A percentile compares a stretch with the other conserved stretches of the same genome.
These are phyloP conservation scores for Frankliniella fusca DNA, from an alignment of 2,888 invertebrate species.

Conservation along the genomic window DNA sequence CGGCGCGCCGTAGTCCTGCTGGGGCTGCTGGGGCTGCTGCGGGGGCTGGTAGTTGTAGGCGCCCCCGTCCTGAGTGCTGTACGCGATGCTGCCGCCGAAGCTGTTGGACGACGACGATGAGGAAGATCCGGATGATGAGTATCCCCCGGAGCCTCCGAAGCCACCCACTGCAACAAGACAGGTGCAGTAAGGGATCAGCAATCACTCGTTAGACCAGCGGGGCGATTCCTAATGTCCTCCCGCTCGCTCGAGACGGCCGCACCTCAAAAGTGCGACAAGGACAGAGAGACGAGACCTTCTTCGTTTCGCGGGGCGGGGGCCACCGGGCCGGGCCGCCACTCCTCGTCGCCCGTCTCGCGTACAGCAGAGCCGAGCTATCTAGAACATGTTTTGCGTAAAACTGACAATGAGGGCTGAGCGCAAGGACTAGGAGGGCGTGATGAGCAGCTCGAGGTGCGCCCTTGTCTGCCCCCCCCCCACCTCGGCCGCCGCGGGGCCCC, in stretches of 20 bases:
- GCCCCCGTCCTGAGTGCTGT: slow-evolving; percentile 11
- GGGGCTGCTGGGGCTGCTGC: slow-evolving; percentile 27
- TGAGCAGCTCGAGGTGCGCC: neutral
- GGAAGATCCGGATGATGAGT: neutral
- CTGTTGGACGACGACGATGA: slow-evolving; percentile 12
- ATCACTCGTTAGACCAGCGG: too few species aligned
- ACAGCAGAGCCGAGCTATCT: too few species aligned
- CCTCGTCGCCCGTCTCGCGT: too few species aligned
- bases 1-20: neutral
- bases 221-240: too few species aligned
- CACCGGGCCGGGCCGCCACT: neutral
- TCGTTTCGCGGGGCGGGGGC: neutral
- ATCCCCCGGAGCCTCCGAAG: slow-evolving; percentile 21
- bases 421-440: too few species aligned
- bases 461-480: neutral
- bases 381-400: too few species aligned
- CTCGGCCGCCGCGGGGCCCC: neutral
- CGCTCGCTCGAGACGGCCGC: too few species aligned
- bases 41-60: neutral
- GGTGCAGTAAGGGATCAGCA: neutral
- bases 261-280: too few species aligned
- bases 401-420: too few species aligned
- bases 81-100: slow-evolving; percentile 13
- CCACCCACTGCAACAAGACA: slow-evolving; percentile 1
- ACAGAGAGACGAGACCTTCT: too few species aligned